Evolutionary conservation across 2,888 invertebrate species (phyloP), one percentile per base, ranked within the genome.

Genomic region (Noctua janthina): DNA sequence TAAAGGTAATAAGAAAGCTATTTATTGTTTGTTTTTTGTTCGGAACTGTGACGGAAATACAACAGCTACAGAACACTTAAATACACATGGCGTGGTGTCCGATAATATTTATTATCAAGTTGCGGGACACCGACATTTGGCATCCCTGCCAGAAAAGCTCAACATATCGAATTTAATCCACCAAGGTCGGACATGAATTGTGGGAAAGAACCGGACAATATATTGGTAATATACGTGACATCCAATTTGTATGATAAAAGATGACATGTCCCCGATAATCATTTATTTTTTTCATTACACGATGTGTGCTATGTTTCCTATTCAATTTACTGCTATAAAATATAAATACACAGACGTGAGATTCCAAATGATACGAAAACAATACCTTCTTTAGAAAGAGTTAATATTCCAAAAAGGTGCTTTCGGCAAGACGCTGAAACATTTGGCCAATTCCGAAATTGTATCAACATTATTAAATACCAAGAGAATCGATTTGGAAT

Each of bases 1-100:
- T 92, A 92, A 91, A 92, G 87, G 91, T 91, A 91, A 91, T 91
- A 91, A 89, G 89, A 87, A 90, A 83, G 83, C 86, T 91, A 90
- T 89, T 87, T 87, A 88, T 83, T 82, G 76, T 80, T 85, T 82
- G 82, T 83, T 85, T 86, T 86, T 76, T 78, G 71, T 69, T 86
- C 20, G n/a, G 35, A 79, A 74, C 54, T 81, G 79, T 87, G 84
- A 84, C 83, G 83, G 77, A 84, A 88, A 83, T 79, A 86, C 75
- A 79, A 78, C 64, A 80, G 79, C 81, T 76, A 64, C 70, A 54
- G 75, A 81, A 83, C 75, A 87, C 87, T 88, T 81, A 72, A 74
- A 69, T 87, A 88, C 88, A 87, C 74, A 80, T 84, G 86, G 85
- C 68, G 78, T 62, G 82, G 80, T 85, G 89, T 91, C 76, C 81